Evolutionary conservation across 2,113 vertebrate genomes (phyloP), one percentile per base, ranked within the genome.

Genomic region (Pipra filicauda): DNA sequence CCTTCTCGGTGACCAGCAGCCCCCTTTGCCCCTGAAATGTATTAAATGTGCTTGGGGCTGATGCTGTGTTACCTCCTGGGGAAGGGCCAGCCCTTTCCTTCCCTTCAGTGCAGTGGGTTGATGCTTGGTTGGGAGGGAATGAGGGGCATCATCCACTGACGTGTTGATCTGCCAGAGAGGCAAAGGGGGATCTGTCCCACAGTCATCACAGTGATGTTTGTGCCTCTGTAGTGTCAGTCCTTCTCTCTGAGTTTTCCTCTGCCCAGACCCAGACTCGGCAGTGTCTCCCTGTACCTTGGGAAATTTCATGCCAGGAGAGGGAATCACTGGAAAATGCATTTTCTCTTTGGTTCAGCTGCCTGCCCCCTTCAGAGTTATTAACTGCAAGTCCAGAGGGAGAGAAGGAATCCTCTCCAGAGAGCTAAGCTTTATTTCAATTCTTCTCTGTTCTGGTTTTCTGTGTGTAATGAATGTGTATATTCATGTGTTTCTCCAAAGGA

Each of bases 241-340:
- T 19, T 49, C 51, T 51, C 37, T n/a, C n/a, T 28, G 37, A 31
- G 80, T 22, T 61, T 11, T 43, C 14, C 35, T n/a, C 54, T 61
- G 70, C 66, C 9, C 28, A 31, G 4, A 41, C 35, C 18, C 82
- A 88, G 39, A 44, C 87, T n/a, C 39, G n/a, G 72, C 35, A 59
- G 54, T 0, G 0, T 59, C 46, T 69, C 33, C 30, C 30, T 51
- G n/a, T 49, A 6, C 0, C 0, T 3, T 39, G 41, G 21, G 55
- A 74, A 48, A 52, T 66, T 30, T 14, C 19, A 7, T 24, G 37
- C 55, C 66, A 62, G 78, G 35, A 88, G 82, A 78, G 21, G 86
- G 51, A 48, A 70, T 82, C 55, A 12, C 65, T 22, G 74, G 51
- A 58, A 90, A 85, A 90, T 16, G 11, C 15, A 31, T 85, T 92